Base-by-base conservation (phyloP, 2,888 invertebrate genomes). In the Lepetodrilus schrolli region DNA sequence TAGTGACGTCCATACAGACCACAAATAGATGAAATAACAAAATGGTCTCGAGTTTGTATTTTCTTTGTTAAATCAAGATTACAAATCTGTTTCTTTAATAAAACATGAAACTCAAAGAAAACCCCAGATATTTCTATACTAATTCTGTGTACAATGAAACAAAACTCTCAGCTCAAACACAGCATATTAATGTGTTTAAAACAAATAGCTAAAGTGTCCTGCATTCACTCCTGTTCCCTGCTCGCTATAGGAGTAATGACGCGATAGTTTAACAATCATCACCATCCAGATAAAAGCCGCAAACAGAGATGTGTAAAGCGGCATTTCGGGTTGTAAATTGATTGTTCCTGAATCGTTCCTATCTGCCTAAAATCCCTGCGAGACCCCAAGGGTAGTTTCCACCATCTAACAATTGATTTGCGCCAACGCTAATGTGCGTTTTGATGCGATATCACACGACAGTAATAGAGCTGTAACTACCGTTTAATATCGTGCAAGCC, bases 401-500 rank as follows among this genome's bases (percentile, higher is more conserved):
- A 30, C 58, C 49, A 30, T 23, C 10, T 30, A 48, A 34, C 49
- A 70, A 70, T 50, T 70, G 49, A 70, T 70, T 70, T 43, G 48
- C 34, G 26, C 34, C 49, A 37, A 36, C 50, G 70, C 26, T 70
- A 70, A 70, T 70, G 17, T 37, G 70, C 48, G 70, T 49, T 48
- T 26, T 72, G 72, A 72, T 58, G 72, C 65, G 72, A 65, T 66
- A 66, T 66, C 48, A 23, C n/a, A 30, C 21, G 72, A 37, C 72
- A 65, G 17, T 72, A 66, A 72, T 72, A 58, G 72, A 43, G 47
- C 48, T 47, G 20, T 65, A 72, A 72, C 72, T 48, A 72, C 65
- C 72, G 48, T 21, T 65, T 66, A 47, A 72, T 26, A 58, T 30
- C 58, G 26, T 30, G 26, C 23, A 34, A 58, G n/a, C 30, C 50